Conservation (phyloP, 2,113 vertebrate genomes). For the Sphyrna mokarran region DNA sequence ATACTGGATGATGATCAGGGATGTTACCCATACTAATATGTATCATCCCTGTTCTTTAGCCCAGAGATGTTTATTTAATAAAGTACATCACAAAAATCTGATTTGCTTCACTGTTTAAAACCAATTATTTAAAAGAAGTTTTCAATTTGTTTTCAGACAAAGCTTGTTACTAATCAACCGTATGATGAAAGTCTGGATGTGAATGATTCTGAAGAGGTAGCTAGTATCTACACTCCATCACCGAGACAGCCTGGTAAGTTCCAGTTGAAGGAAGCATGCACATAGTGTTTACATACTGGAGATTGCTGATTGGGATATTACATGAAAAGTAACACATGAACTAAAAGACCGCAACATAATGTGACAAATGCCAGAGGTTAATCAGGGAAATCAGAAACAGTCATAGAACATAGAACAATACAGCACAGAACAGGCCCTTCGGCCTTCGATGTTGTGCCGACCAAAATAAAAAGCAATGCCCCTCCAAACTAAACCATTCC, state of each 20-base stretch:
- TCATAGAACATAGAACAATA: no score
- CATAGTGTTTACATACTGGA: no score
- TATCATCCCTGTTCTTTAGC: background rate
- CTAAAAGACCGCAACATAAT: background rate
- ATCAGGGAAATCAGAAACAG: background rate
- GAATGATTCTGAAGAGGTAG: conserved; percentile 65
- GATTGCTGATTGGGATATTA: background rate
- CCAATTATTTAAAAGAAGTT: background rate
- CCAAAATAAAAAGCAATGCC: no score
- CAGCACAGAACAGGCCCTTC: no score
- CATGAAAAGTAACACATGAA: background rate
- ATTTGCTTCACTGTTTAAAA: background rate
- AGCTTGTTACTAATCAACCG: conserved; percentile 67
- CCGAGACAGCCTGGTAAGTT: conserved; percentile 42
- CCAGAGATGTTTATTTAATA: background rate
- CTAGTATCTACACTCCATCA: conserved; percentile 59
- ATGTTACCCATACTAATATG: background rate
- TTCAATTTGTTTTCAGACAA: conserved; percentile 47
- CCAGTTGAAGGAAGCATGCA: no score
- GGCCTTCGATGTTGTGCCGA: no score
- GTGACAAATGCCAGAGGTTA: background rate
- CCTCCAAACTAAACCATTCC: no score
- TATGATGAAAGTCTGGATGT: conserved; percentile 85
- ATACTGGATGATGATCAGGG: background rate
- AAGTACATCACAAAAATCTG: background rate